A percentile compares a stretch with the other conserved stretches of the same genome.
phyloP scores from a whole-genome alignment of 2,113 vertebrate genomes.

The Numida meleagris region DNA sequence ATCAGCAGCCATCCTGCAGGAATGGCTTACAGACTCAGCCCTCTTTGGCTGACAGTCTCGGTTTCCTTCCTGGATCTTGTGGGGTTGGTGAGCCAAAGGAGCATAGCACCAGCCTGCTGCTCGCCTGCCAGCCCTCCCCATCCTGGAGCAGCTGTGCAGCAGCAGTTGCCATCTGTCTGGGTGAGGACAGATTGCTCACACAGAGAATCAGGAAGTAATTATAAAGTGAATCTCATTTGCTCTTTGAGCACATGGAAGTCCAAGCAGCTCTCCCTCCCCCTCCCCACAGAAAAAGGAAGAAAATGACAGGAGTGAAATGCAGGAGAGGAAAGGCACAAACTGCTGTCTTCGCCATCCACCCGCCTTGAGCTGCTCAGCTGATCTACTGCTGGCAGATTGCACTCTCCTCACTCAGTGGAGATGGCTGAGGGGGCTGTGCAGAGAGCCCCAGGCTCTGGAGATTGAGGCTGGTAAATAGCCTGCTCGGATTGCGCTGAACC shows the following conservation, averaged over 20 bases:
- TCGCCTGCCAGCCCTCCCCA: neutral
- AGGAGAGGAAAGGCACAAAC: neutral
- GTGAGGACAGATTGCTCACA: neutral
- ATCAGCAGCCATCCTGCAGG: neutral
- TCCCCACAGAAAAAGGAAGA: fast-evolving
- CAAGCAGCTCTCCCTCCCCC: neutral
- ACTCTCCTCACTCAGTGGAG: neutral
- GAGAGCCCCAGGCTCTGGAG: neutral
- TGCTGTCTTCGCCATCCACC: neutral
- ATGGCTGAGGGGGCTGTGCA: neutral
- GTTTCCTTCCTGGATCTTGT: neutral
- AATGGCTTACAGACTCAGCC: neutral
- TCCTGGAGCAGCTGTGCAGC: slow-evolving; percentile 35
- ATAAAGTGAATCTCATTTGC: neutral
- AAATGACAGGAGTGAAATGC: neutral
- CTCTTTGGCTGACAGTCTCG: neutral
- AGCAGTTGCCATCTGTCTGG: slow-evolving; percentile 12
- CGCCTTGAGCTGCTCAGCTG: neutral
- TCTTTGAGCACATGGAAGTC: neutral
- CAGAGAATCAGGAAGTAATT: neutral
- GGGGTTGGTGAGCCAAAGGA: neutral
- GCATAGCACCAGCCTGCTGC: neutral
- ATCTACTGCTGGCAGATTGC: neutral
- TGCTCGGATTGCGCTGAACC: neutral
- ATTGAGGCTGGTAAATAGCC: neutral